Conservation (phyloP, 2,888 invertebrate species). For the Cryptosula pallasiana region DNA sequence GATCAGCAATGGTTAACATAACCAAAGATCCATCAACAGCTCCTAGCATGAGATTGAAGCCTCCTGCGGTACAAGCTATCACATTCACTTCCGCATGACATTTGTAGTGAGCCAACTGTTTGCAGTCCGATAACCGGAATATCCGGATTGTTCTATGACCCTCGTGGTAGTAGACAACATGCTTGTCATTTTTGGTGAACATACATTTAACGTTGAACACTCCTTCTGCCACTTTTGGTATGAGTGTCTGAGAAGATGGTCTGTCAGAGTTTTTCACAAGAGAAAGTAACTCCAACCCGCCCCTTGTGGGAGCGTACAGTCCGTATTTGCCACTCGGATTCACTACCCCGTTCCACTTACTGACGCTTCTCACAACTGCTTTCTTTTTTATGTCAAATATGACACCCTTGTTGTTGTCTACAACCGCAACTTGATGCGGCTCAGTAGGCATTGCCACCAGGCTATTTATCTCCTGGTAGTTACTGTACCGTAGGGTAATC, state of each 20-base stretch:
- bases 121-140: constrained; percentile 82
- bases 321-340: constrained; percentile 67
- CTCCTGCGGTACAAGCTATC: constrained; percentile 44
- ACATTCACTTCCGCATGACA: constrained; percentile 48
- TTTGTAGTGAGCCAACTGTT: constrained; percentile 78
- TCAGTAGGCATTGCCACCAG: constrained; percentile 53
- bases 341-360: constrained; percentile 81
- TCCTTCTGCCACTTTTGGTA: constrained; percentile 84
- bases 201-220: constrained; percentile 91
- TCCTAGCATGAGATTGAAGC: constrained; percentile 64
- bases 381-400: constrained; percentile 84
- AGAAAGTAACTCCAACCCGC: constrained; percentile 84
- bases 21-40: constrained; percentile 91
- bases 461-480: constrained; percentile 44
- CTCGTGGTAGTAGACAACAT: constrained; percentile 92
- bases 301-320: constrained; percentile 81
- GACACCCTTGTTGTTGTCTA: constrained; percentile 78
- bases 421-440: constrained; percentile 72
- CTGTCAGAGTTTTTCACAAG: constrained; percentile 71
- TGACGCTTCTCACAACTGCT: constrained; percentile 76
- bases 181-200: constrained; percentile 88
- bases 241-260: constrained; percentile 74
- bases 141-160: constrained; percentile 88
- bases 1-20: constrained; percentile 74
- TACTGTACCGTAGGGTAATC: constrained; percentile 46